phyloP scores from a whole-genome alignment of 2,113 vertebrate genomes.

The Balaeniceps rex region DNA sequence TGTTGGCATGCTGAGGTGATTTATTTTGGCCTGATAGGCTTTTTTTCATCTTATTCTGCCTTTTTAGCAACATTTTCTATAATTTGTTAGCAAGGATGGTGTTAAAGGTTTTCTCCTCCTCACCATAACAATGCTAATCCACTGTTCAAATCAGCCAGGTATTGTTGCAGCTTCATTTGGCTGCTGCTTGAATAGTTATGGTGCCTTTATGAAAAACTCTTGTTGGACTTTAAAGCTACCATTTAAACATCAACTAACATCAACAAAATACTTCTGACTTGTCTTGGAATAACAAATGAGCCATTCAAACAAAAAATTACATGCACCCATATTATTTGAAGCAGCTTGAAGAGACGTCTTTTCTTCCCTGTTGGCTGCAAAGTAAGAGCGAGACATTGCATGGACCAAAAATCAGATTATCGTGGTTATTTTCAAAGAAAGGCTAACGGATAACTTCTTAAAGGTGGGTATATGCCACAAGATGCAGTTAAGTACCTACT shows the following conservation, averaged over 20 bases:
- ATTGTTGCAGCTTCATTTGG: neutral
- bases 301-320: neutral
- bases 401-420: neutral
- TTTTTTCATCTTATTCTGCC: neutral
- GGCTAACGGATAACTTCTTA: neutral
- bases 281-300: neutral
- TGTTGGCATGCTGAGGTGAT: neutral
- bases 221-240: neutral
- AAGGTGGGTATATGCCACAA: neutral
- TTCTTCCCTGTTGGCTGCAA: neutral
- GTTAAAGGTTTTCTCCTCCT: neutral
- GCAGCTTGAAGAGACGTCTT: neutral
- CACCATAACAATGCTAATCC: neutral
- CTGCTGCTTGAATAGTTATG: neutral
- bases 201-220: neutral
- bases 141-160: neutral
- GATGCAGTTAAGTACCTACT: neutral
- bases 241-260: neutral
- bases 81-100: neutral
- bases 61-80: neutral
- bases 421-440: neutral
- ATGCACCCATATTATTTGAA: neutral
- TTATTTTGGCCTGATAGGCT: neutral
- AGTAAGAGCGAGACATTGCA: neutral
- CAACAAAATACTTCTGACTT: neutral